phyloP scores from a whole-genome alignment of 2,888 invertebrate species.

The Endotricha flammealis region DNA sequence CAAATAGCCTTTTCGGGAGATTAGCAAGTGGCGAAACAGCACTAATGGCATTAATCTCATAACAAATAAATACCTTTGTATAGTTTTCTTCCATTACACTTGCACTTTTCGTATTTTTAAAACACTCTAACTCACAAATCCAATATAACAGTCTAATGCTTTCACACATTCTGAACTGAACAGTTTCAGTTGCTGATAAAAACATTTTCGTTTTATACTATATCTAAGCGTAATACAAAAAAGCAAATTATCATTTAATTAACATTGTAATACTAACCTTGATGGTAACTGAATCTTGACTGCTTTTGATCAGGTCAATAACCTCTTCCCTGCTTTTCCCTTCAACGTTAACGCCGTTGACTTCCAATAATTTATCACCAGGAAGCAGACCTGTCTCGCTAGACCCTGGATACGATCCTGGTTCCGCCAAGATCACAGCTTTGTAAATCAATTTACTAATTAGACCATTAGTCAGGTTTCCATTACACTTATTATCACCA shows the following conservation, averaged over 20 bases:
- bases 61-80: too few species aligned
- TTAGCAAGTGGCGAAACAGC: too few species aligned
- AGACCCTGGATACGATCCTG: constrained; percentile 86
- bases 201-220: constrained; percentile 5
- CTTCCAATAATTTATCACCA: constrained; percentile 95
- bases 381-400: constrained; percentile 92
- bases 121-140: constrained; percentile 5
- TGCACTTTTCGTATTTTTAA: constrained; percentile 1
- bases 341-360: constrained; percentile 91
- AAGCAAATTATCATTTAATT: constrained; percentile 7
- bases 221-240: constrained; percentile 1
- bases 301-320: constrained; percentile 94
- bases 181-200: neutral
- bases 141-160: constrained; percentile 1
- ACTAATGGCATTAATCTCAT: too few species aligned
- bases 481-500: constrained; percentile 59
- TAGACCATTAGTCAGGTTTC: constrained; percentile 38
- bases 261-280: constrained; percentile 80
- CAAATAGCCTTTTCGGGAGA: too few species aligned
- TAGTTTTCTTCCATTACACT: neutral
- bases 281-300: constrained; percentile 88
- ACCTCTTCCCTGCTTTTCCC: constrained; percentile 93
- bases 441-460: constrained; percentile 77
- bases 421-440: constrained; percentile 93
- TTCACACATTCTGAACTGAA: constrained; percentile 6